A percentile compares a stretch with the other conserved stretches of the same genome.
Evolutionary conservation across 2,797 vertebrate species (phyloP).

Genomic region (Esox masquinongy): DNA sequence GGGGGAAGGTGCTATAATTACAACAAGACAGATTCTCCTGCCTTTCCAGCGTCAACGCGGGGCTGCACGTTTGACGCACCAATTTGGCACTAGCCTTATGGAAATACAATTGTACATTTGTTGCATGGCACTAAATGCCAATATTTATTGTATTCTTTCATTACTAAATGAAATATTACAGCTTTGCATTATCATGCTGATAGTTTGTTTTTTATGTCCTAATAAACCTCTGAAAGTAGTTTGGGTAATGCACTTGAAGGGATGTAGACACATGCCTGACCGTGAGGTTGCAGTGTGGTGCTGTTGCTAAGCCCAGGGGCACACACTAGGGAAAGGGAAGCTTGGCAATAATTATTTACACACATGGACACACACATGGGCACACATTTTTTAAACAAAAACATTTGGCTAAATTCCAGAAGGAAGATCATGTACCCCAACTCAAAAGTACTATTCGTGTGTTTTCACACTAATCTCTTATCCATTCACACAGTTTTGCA

Average conservation of each 20-base stretch:
- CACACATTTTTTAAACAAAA: not conserved
- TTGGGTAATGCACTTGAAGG: conserved; percentile 36
- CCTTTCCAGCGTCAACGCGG: too few species aligned
- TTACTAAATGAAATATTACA: conserved; percentile 50
- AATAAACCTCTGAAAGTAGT: conserved; percentile 46
- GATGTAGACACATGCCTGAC: conserved; percentile 33
- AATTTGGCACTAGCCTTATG: not conserved
- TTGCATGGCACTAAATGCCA: conserved; percentile 14
- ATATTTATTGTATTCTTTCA: conserved; percentile 18
- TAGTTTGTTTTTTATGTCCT: conserved; percentile 42
- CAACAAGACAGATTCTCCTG: too few species aligned
- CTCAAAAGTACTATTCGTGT: too few species aligned
- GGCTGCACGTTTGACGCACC: too few species aligned
- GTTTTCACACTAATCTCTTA: too few species aligned
- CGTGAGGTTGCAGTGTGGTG: not conserved
- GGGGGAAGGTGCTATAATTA: too few species aligned
- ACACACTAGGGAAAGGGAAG: conserved; percentile 11
- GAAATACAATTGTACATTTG: conserved; percentile 26
- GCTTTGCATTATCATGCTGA: conserved; percentile 34
- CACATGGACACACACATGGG: not conserved
- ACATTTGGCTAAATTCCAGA: too few species aligned
- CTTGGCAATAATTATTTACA: conserved; percentile 4
- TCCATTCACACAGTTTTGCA: too few species aligned
- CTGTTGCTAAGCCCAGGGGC: conserved; percentile 18
- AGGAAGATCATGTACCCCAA: too few species aligned